phyloP scores from a whole-genome alignment of 2,888 invertebrate species.

The Volucella inanis region DNA sequence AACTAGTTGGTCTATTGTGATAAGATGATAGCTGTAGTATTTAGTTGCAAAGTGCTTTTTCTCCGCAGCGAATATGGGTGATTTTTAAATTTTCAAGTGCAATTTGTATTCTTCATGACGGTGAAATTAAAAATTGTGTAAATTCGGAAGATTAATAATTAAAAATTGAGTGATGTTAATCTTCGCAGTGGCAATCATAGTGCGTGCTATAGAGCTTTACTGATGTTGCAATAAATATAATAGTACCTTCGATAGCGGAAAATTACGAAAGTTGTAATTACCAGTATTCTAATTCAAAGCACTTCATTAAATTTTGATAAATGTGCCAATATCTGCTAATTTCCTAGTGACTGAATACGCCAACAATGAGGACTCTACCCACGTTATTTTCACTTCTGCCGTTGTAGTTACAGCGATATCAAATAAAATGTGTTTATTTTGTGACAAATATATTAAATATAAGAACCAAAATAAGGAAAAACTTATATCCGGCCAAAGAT shows the following conservation, averaged over 20 bases:
- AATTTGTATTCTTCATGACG: neutral
- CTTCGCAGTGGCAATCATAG: neutral
- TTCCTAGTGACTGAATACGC: neutral
- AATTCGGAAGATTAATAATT: slow-evolving; percentile 10
- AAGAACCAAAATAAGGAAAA: neutral
- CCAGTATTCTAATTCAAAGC: neutral
- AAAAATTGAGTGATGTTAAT: neutral
- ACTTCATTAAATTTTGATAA: neutral
- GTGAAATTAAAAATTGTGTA: neutral
- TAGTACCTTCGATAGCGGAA: neutral
- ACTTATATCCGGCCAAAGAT: no score
- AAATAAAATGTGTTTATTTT: slow-evolving; percentile 2
- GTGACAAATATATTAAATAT: neutral
- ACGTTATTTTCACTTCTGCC: no score
- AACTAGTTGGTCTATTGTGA: no score
- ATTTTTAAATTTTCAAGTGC: neutral
- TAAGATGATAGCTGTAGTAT: no score
- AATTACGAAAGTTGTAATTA: neutral
- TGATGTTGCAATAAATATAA: no score
- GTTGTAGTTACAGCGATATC: neutral
- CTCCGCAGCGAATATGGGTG: neutral
- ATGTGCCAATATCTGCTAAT: neutral
- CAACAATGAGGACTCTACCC: neutral
- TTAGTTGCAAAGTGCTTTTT: no score
- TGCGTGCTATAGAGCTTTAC: neutral